Percentiles rank a stretch among this genome's conserved stretches.
phyloP scores from a whole-genome alignment of 2,888 invertebrate species.

The Cancer borealis region DNA sequence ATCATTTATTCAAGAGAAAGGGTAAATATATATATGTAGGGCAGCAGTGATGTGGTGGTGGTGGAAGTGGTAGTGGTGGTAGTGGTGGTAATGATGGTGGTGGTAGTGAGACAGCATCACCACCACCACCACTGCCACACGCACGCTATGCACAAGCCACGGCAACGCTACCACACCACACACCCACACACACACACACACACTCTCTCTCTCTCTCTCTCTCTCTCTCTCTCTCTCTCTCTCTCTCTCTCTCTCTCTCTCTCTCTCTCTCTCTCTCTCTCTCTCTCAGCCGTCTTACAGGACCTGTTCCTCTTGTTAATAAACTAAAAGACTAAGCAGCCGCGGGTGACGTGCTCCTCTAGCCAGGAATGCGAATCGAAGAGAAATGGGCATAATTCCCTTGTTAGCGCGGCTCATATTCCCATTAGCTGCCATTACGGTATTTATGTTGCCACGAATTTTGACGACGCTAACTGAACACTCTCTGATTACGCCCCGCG shows the following conservation, averaged over 20 bases:
- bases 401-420: constrained; percentile 43
- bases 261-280: constrained; percentile 35
- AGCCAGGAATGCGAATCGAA: constrained; percentile 35
- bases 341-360: constrained; percentile 22
- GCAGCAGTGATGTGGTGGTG: background rate
- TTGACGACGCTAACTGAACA: constrained; percentile 26
- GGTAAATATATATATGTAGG: background rate
- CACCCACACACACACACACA: background rate
- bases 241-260: constrained; percentile 34
- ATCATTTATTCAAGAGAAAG: background rate
- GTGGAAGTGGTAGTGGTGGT: background rate
- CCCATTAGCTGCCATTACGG: constrained; percentile 39
- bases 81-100: background rate
- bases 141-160: background rate
- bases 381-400: constrained; percentile 45
- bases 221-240: constrained; percentile 27
- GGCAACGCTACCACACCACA: background rate
- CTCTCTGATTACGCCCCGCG: constrained; percentile 37
- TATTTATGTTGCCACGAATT: constrained; percentile 43
- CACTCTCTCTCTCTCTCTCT: background rate
- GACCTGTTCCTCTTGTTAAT: constrained; percentile 35
- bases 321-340: constrained; percentile 38
- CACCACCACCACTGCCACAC: background rate
- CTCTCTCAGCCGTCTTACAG: background rate
- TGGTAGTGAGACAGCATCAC: background rate